phyloP scores from a whole-genome alignment of 2,888 invertebrate genomes.

The Polyommatus icarus region DNA sequence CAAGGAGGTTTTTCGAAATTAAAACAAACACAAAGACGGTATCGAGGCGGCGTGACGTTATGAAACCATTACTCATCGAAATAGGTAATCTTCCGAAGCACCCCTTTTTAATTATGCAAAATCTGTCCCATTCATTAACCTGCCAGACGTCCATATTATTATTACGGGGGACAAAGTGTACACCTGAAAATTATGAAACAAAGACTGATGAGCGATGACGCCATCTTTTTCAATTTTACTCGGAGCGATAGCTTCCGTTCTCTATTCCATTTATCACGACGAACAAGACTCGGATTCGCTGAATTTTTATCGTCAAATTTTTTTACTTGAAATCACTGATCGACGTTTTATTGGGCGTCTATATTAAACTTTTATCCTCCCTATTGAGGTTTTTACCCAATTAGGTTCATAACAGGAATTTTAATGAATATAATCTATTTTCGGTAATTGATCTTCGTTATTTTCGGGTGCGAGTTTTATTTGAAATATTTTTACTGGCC shows the following conservation, averaged over 20 bases:
- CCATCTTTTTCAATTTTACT: slow-evolving; percentile 62
- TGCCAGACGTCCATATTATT: slow-evolving; percentile 44
- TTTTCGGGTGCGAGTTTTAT: not conserved
- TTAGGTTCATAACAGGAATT: not conserved
- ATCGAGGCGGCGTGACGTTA: slow-evolving; percentile 45
- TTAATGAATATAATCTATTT: slow-evolving; percentile 5
- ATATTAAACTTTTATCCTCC: slow-evolving; percentile 20
- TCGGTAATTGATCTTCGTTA: slow-evolving; percentile 7
- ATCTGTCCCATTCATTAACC: slow-evolving; percentile 69
- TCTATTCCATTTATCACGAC: slow-evolving; percentile 34
- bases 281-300: slow-evolving; percentile 32
- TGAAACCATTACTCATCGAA: slow-evolving; percentile 66
- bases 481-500: not conserved
- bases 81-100: slow-evolving; percentile 68
- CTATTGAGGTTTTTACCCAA: slow-evolving; percentile 4
- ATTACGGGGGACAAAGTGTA: slow-evolving; percentile 63
- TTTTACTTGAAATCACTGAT: slow-evolving; percentile 30
- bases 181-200: slow-evolving; percentile 66
- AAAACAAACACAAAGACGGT: slow-evolving; percentile 44
- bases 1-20: slow-evolving; percentile 38
- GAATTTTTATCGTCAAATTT: slow-evolving; percentile 33
- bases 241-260: slow-evolving; percentile 44
- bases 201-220: slow-evolving; percentile 64
- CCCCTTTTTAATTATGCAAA: slow-evolving; percentile 78
- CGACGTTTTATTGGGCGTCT: slow-evolving; percentile 19